Evolutionary conservation across 1,140 invertebrate species (phyloP), one percentile per base, ranked within the genome.

Genomic region (Leptinotarsa defecta): DNA sequence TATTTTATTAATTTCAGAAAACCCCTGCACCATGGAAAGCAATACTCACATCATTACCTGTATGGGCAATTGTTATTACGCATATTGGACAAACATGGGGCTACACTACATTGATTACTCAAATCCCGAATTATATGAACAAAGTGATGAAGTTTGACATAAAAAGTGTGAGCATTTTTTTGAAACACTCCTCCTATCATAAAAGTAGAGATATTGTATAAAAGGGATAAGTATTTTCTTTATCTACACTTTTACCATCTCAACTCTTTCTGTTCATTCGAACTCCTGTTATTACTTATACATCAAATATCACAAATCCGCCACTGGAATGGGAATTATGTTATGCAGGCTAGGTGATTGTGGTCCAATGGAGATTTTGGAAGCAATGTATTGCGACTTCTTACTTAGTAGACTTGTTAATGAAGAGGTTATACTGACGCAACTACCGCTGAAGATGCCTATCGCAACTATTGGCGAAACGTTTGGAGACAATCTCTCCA

Each of bases 101-200:
- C n/a, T 79, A 75, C 57, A 63, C 72, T 19, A 81, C 78, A 49
- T 68, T 80, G 62, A 69, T 81, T 48, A 79, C 79, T 13, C 74
- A 81, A 70, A 81, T 78, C 19, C 81, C 81, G 13, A 80, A 73
- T 19, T 80, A 80, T 49, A 76, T 81, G 72, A 68, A 62, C 15
- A 75, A 77, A 67, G 77, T 80, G 3, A 74, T 79, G 68, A 67
- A 77, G 4, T 81, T 81, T 76, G 74, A 80, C 22, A 78, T 81
- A 49, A 68, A 73, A 62, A 63, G 72, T 5, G 81, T 81, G 74
- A 80, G 74, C 76, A 68, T 64, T 22, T 43, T 43, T 24, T 57
- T 3, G 8, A 71, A 19, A 70, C 19, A 34, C 8, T 68, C 8
- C 8, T 43, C 0, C 8, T 43, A 43, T 43, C 11, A 43, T 0